phyloP scores from a whole-genome alignment of 1,140 invertebrate genomes.

The Trichogramma pretiosum region DNA sequence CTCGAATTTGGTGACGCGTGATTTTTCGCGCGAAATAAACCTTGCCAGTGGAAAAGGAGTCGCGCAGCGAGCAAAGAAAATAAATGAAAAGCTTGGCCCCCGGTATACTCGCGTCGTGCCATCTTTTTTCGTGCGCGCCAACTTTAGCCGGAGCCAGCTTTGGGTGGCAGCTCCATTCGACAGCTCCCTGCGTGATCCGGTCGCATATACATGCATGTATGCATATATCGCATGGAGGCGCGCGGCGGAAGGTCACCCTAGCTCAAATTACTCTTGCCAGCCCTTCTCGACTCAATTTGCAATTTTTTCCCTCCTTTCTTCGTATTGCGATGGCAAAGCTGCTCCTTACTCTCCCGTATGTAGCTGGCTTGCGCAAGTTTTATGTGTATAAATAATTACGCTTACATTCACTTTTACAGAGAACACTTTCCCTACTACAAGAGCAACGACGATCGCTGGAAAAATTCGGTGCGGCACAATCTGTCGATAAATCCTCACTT shows the following conservation, averaged over 20 bases:
- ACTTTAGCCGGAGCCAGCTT: neutral
- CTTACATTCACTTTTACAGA: constrained; percentile 52
- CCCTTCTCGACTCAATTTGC: too few relatives aligned
- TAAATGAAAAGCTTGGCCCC: constrained; percentile 15
- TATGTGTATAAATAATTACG: neutral
- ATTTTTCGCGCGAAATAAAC: too few relatives aligned
- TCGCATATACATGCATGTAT: too few relatives aligned
- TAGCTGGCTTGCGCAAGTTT: too few relatives aligned
- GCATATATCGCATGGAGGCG: too few relatives aligned
- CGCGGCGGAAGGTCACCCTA: neutral
- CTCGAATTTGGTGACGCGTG: too few relatives aligned
- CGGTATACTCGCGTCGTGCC: neutral
- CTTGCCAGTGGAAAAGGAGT: too few relatives aligned
- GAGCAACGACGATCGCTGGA: constrained; percentile 80
- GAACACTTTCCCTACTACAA: constrained; percentile 79
- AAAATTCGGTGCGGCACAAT: constrained; percentile 81
- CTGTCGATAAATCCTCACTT: constrained; percentile 84
- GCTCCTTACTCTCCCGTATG: too few relatives aligned
- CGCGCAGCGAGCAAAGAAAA: constrained; percentile 18
- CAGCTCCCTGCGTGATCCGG: neutral
- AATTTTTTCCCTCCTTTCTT: neutral
- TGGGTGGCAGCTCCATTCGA: neutral
- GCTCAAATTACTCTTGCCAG: too few relatives aligned
- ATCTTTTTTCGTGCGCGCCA: neutral
- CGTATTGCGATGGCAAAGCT: too few relatives aligned